Evolutionary conservation across 2,113 vertebrate species (phyloP).

Genomic region (Agapornis roseicollis): DNA sequence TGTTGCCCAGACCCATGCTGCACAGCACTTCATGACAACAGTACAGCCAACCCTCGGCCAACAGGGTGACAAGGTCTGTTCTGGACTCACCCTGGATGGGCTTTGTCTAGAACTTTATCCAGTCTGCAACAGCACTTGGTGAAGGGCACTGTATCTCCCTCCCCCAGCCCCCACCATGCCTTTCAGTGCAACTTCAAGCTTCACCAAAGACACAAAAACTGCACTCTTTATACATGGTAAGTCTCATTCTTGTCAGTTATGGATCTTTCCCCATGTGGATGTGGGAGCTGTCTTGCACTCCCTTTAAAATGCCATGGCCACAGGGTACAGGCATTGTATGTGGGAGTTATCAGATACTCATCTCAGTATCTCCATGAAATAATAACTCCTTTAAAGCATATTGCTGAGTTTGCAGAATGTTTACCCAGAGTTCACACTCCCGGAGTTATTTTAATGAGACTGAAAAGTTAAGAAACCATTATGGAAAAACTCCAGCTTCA

Average conservation of each 20-base stretch:
- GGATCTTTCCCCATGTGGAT: rapidly evolving
- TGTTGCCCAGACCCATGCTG: rapidly evolving
- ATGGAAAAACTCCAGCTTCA: not conserved
- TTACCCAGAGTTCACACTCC: not conserved
- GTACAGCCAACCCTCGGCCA: rapidly evolving
- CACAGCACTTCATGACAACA: not conserved
- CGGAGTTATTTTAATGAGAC: not conserved
- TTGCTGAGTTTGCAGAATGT: not conserved
- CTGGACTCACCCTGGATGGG: rapidly evolving
- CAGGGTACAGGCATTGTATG: rapidly evolving
- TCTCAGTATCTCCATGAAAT: not conserved
- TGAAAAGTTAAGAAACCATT: not conserved
- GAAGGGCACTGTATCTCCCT: not conserved
- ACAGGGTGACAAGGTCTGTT: too few relatives aligned
- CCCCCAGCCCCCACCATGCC: too few relatives aligned
- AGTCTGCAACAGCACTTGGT: rapidly evolving
- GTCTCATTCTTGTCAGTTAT: rapidly evolving
- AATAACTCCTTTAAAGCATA: not conserved
- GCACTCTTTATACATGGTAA: too few relatives aligned
- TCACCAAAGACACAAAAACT: not conserved
- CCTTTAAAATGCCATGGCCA: not conserved
- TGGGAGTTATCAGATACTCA: not conserved
- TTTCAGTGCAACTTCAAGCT: not conserved
- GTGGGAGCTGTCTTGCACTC: not conserved
- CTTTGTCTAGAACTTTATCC: too few relatives aligned